These are phyloP conservation scores for Anisognathus igniventris DNA, from an alignment of 2,797 vertebrate species.

Conservation along the genomic window DNA sequence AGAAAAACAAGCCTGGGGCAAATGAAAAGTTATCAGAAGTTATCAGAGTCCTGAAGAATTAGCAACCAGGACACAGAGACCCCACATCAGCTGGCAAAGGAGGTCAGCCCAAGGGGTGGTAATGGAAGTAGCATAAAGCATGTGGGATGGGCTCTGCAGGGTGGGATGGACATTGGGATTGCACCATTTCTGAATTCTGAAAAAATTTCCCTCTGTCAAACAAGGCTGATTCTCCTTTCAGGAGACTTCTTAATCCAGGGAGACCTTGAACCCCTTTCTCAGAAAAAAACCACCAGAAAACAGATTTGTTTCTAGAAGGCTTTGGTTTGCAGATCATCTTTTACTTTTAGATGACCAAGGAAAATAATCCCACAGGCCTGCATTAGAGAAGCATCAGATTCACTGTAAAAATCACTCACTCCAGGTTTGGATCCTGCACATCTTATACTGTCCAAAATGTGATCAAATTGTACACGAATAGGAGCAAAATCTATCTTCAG, in stretches of 20 bases:
- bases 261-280: background rate
- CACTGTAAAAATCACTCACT: background rate
- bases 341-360: background rate
- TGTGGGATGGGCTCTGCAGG: background rate
- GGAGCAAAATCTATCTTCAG: background rate
- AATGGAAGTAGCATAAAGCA: background rate
- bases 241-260: background rate
- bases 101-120: background rate
- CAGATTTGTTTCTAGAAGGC: background rate
- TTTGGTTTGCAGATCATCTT: background rate
- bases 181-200: background rate
- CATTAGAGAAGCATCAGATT: background rate
- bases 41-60: background rate
- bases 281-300: background rate
- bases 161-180: background rate
- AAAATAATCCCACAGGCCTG: background rate
- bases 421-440: background rate
- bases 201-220: background rate
- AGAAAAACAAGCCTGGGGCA: background rate
- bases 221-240: background rate
- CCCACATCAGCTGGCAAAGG: background rate
- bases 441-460: background rate
- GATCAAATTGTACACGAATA: background rate
- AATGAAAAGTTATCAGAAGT: background rate
- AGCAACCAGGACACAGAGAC: background rate